Evolutionary conservation across 1,140 invertebrate genomes (phyloP).

Genomic region (Diprion similis): DNA sequence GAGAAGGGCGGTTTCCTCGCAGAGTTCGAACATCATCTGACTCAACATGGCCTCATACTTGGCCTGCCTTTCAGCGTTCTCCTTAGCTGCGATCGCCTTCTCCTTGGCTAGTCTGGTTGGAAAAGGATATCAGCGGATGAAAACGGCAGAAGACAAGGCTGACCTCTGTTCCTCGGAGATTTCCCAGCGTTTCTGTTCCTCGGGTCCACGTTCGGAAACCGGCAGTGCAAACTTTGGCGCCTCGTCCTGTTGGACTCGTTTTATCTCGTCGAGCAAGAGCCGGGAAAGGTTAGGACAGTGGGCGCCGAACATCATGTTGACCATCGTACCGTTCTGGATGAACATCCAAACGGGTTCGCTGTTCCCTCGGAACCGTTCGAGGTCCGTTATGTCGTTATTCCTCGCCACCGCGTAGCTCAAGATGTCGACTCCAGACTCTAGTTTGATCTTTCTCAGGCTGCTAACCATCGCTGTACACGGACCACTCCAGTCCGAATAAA

Average conservation of each 20-base stretch:
- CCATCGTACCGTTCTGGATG: slow-evolving; percentile 78
- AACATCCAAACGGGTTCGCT: slow-evolving; percentile 92
- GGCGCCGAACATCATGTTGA: slow-evolving; percentile 83
- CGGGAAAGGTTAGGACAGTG: slow-evolving; percentile 78
- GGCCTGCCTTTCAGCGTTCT: slow-evolving; percentile 35
- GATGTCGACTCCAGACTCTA: slow-evolving; percentile 81
- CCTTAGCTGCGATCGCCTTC: slow-evolving; percentile 24
- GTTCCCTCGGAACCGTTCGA: slow-evolving; percentile 80
- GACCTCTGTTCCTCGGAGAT: background rate
- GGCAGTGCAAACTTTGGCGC: slow-evolving; percentile 27
- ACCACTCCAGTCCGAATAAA: slow-evolving; percentile 90
- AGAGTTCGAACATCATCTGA: slow-evolving; percentile 47
- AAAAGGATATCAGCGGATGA: background rate
- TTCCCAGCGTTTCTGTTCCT: slow-evolving; percentile 14
- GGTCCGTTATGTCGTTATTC: slow-evolving; percentile 73
- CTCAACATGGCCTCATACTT: slow-evolving; percentile 45
- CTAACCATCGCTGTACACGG: slow-evolving; percentile 84
- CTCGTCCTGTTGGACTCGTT: slow-evolving; percentile 46
- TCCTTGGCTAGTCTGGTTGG: slow-evolving; percentile 32
- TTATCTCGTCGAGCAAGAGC: slow-evolving; percentile 76
- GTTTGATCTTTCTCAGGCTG: slow-evolving; percentile 84
- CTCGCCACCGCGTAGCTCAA: slow-evolving; percentile 78
- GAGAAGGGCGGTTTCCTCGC: slow-evolving; percentile 45
- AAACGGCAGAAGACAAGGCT: background rate
- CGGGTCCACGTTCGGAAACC: slow-evolving; percentile 20